Base-by-base conservation (phyloP, 2,888 invertebrate species). In the Zaprionus bogoriensis region DNA sequence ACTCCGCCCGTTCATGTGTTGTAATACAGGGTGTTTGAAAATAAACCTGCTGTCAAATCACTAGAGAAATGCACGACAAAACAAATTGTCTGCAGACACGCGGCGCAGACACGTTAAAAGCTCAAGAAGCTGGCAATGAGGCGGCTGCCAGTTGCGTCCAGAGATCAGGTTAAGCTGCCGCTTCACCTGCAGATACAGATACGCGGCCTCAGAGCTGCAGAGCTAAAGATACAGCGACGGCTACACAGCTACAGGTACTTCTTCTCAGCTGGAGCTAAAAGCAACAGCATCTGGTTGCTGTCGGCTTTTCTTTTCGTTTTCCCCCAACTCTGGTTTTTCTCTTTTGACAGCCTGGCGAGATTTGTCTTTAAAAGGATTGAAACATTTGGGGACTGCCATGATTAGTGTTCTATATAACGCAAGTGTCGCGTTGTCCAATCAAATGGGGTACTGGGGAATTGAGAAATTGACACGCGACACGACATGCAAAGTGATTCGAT, bases 401-500 rank as follows among this genome's bases (percentile, higher is more conserved):
- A 82, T 84, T 87, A 81, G 87, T 81, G 85, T 74, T 78, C 82
- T 64, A 78, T 81, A 82, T 82, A 81, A 71, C 69, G 51, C 62
- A 69, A 69, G 38, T 69, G 81, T 69, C 74, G 54, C 57, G 48
- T 63, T 48, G 58, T 28, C 55, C 70, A 74, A 68, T 70, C 79
- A 58, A 64, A 36, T 32, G 32, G 6, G n/a, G 2, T 12, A 30
- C 14, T 67, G 60, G 10, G 10, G 45, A 50, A 27, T 39, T 46
- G 70, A 72, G 62, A 55, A 67, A 81, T 74, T 78, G 87, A 81
- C 87, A 69, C 60, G 61, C 59, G 58, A 71, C 60, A 59, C 59
- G 58, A 71, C 81, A 87, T 84, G 77, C 84, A 67, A 84, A 83
- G 60, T 58, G 28, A 14, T 19, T 7, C 10, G 22, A 30, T 32